These are phyloP conservation scores for Sebastes umbrosus DNA, from an alignment of 2,797 vertebrate species.

Conservation along the genomic window DNA sequence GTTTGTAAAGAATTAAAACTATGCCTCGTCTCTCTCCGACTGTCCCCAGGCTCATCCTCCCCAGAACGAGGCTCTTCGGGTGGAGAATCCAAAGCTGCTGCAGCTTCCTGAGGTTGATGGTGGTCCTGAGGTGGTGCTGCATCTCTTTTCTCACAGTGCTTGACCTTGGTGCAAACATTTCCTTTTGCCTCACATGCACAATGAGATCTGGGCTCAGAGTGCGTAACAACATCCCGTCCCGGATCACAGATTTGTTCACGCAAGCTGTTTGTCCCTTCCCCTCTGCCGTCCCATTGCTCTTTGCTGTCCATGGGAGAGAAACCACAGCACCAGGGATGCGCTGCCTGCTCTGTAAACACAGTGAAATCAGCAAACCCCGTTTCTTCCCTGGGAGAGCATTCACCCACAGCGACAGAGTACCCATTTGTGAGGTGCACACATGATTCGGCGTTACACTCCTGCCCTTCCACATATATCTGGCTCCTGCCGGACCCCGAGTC, in stretches of 20 bases:
- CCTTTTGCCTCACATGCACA: conserved; percentile 20
- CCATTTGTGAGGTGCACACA: conserved; percentile 86
- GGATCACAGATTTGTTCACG: conserved; percentile 53
- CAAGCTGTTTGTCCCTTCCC: conserved; percentile 56
- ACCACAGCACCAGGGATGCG: conserved; percentile 73
- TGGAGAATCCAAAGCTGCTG: conserved; percentile 23
- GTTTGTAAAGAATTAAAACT: conserved; percentile 3
- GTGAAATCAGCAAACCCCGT: conserved; percentile 88
- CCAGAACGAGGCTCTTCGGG: conserved; percentile 37
- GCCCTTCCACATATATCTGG: conserved; percentile 63
- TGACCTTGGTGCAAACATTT: conserved; percentile 45
- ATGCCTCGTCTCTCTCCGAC: conserved; percentile 2
- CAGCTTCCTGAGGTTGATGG: conserved; percentile 51
- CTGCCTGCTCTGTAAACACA: conserved; percentile 78
- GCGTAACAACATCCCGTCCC: conserved; percentile 31
- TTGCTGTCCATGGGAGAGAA: conserved; percentile 37
- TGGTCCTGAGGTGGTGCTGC: conserved; percentile 58
- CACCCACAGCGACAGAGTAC: conserved; percentile 59
- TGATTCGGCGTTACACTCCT: conserved; percentile 75
- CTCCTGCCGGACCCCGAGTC: conserved; percentile 38
- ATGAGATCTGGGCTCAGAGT: conserved; percentile 55
- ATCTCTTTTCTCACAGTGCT: conserved; percentile 58
- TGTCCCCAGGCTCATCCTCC: conserved; percentile 36
- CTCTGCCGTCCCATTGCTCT: conserved; percentile 65
- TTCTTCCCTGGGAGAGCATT: conserved; percentile 70